Evolutionary conservation across 1,140 invertebrate species (phyloP).

Genomic region (Nautilus pompilius): DNA sequence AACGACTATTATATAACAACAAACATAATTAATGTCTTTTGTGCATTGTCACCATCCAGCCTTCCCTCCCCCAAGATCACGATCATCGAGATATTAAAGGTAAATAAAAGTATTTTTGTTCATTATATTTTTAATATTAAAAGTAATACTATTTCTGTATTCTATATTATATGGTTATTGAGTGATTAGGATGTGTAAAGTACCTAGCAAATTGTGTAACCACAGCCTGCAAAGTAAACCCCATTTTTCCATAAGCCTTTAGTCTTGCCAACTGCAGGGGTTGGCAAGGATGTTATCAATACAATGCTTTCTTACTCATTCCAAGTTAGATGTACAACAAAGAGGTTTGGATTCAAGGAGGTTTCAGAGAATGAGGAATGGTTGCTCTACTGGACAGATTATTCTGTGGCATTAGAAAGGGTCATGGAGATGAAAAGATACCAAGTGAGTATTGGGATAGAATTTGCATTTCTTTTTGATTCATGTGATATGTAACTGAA

Average conservation of each 20-base stretch:
- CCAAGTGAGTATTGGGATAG: constrained; percentile 57
- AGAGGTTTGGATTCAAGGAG: constrained; percentile 74
- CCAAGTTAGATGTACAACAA: constrained; percentile 60
- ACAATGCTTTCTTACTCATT: constrained; percentile 8
- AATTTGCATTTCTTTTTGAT: too few species aligned
- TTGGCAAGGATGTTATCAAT: neutral
- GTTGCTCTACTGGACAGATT: constrained; percentile 88
- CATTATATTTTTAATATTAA: neutral
- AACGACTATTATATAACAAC: too few species aligned
- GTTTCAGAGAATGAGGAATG: constrained; percentile 78
- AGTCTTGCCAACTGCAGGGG: too few species aligned
- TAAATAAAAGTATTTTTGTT: too few species aligned
- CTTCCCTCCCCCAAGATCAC: too few species aligned
- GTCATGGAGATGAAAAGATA: constrained; percentile 87
- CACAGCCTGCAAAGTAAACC: neutral
- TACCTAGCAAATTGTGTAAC: neutral
- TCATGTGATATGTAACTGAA: too few species aligned
- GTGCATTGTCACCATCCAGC: too few species aligned
- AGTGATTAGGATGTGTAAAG: neutral
- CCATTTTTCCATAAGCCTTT: too few species aligned
- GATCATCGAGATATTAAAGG: too few species aligned
- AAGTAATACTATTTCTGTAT: neutral
- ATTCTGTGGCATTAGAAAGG: constrained; percentile 74
- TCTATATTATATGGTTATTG: neutral
- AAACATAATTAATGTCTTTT: too few species aligned